Evolutionary conservation across 2,797 vertebrate genomes (phyloP), one percentile per base, ranked within the genome.

Genomic region (Silurus lanzhouensis): DNA sequence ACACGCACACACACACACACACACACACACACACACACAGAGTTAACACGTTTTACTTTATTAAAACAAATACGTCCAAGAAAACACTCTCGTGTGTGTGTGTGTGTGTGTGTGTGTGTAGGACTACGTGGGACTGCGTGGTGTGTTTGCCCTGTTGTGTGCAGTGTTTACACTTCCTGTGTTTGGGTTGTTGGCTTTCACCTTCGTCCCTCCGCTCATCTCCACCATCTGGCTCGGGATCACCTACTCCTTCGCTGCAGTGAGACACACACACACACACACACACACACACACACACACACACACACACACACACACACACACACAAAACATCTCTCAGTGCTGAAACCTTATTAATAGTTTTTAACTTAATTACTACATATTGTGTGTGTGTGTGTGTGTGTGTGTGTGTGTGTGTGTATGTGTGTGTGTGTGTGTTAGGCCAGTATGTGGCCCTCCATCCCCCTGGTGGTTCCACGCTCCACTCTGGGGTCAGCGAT

Each of bases 391-490:
- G 22, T 55, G 46, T 74, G 44, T 75, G 48, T 83, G 38, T 72
- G 68, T 74, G 44, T 48, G 71, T 48, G 71, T 74, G 20, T 74
- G 22, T 55, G 46, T 75, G 44, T 75, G 48, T 83, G 38, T 63
- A 14, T 83, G n/a, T 82, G 22, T 64, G 27, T 81, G 52, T 58
- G 22, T 86, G 22, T 83, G 31, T 76, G 68, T 79, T 92, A 97
- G 95, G 92, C 95, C 0, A 96, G 96, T 78, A 96, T 96, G 95
- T 97, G 96, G 96, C 95, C 96, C 0, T 96, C 96, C 0, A 95
- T 96, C 67, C 95, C 95, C 0, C 94, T 97, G 0, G 95, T 97
- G 55, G 96, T 96, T 6, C 95, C 96, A 64, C 95, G 96, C 77
- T 95, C 94, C 0, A 96, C 95, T 1, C 84, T 96, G 63, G 96